Evolutionary conservation across 2,888 invertebrate species (phyloP).

Genomic region (Pollenia griseotomentosa): DNA sequence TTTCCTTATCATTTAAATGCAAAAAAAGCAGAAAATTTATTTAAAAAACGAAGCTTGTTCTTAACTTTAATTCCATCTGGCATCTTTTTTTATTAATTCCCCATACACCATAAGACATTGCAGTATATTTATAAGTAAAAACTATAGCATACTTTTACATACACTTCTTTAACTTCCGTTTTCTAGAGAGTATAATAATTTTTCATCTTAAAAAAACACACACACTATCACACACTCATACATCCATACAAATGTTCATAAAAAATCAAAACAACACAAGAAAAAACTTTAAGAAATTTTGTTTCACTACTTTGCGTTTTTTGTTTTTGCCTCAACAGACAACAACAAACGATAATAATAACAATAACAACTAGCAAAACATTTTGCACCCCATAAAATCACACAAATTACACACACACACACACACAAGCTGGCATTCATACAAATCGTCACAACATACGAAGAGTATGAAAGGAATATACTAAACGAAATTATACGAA

Average conservation of each 20-base stretch:
- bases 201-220: conserved; percentile 37
- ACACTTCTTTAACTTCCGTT: conserved; percentile 63
- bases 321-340: conserved; percentile 54
- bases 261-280: conserved; percentile 21
- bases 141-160: neutral
- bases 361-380: conserved; percentile 56
- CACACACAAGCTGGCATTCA: conserved; percentile 25
- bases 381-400: conserved; percentile 72
- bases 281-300: conserved; percentile 46
- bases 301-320: neutral
- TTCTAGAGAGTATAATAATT: conserved; percentile 55
- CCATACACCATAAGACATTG: neutral
- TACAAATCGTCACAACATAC: conserved; percentile 8
- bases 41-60: too few relatives aligned
- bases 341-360: conserved; percentile 52
- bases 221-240: neutral
- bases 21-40: too few relatives aligned
- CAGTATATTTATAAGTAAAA: neutral
- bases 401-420: conserved; percentile 45
- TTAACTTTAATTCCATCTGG: conserved; percentile 39
- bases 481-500: conserved; percentile 61
- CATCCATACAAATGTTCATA: neutral
- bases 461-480: neutral
- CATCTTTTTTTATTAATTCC: conserved; percentile 8
- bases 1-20: too few relatives aligned